phyloP scores from a whole-genome alignment of 2,113 vertebrate species.

The Marmota monax region DNA sequence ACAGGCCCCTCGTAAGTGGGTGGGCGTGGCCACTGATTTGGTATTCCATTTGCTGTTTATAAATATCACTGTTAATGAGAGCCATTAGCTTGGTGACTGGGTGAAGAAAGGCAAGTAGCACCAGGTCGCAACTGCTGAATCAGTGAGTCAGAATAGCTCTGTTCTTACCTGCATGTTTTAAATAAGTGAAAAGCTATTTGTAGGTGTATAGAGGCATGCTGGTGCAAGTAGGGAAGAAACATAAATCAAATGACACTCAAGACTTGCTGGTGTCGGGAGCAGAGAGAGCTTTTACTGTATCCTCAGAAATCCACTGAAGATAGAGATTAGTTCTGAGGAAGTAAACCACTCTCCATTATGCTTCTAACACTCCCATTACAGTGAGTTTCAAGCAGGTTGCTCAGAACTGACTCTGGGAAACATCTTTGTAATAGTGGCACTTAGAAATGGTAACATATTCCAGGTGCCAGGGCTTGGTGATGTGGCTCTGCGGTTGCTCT shows the following conservation, averaged over 20 bases:
- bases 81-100: constrained; percentile 29
- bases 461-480: not conserved
- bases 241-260: not conserved
- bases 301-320: constrained; percentile 37
- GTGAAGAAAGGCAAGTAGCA: constrained; percentile 47
- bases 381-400: not conserved
- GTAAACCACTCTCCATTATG: not conserved
- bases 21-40: not conserved
- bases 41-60: constrained; percentile 42
- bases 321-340: not conserved
- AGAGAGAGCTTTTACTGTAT: not conserved
- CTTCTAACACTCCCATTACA: not conserved
- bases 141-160: constrained; percentile 63
- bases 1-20: not conserved
- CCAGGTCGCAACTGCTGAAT: not conserved
- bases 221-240: constrained; percentile 49
- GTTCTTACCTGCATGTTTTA: constrained; percentile 8
- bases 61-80: constrained; percentile 52
- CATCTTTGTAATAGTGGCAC: not conserved
- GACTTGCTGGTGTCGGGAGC: constrained; percentile 37
- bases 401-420: not conserved
- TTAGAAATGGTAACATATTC: not conserved
- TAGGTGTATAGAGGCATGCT: not conserved
- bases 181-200: not conserved
- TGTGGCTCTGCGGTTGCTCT: not conserved